These are phyloP conservation scores for Melanerpes formicivorus DNA, from an alignment of 2,113 vertebrate genomes.

Conservation along the genomic window DNA sequence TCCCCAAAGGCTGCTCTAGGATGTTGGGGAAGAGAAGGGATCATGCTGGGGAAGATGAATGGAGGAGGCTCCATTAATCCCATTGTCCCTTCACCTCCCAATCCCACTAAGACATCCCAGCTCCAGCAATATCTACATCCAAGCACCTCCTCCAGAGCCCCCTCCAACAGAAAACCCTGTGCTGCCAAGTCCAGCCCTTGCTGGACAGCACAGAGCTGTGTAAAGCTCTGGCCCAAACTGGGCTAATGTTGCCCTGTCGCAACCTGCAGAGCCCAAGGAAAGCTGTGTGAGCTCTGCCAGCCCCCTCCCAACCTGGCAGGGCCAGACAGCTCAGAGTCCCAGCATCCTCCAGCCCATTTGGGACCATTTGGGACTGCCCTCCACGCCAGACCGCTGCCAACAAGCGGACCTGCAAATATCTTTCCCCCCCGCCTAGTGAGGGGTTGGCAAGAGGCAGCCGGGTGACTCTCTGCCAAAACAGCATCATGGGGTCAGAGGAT, in stretches of 20 bases:
- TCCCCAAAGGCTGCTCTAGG: fast-evolving
- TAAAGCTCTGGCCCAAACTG: neutral
- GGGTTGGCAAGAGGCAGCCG: neutral
- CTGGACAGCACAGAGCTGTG: neutral
- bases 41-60: neutral
- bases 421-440: neutral
- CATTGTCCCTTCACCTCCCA: neutral
- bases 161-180: fast-evolving
- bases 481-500: neutral
- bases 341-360: fast-evolving
- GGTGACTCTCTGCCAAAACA: fast-evolving
- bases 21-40: neutral
- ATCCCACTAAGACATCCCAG: neutral
- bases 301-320: neutral
- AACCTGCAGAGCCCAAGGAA: neutral
- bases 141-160: neutral
- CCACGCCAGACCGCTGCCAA: neutral
- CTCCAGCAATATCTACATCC: neutral
- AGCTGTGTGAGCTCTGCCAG: fast-evolving
- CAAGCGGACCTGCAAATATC: neutral
- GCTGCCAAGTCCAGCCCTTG: neutral
- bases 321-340: fast-evolving
- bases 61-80: neutral
- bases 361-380: neutral
- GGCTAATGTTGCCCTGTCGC: neutral